phyloP scores from a whole-genome alignment of 2,888 invertebrate genomes.

The Perizoma flavofasciatum region DNA sequence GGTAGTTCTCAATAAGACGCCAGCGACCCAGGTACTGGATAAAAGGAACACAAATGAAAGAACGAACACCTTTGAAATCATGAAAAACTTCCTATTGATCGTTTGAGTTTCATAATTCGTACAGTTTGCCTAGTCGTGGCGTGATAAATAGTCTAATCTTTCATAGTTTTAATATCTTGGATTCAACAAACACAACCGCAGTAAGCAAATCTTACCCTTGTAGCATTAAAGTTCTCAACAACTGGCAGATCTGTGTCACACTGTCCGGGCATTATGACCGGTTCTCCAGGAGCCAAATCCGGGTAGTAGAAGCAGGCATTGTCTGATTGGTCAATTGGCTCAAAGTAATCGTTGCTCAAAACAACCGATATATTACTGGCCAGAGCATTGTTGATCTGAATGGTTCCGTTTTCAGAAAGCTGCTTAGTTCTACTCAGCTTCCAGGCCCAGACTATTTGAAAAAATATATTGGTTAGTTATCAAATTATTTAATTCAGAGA shows the following conservation, averaged over 20 bases:
- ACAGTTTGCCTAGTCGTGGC: no score
- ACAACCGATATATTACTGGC: constrained; percentile 44
- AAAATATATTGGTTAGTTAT: neutral
- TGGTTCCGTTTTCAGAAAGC: constrained; percentile 40
- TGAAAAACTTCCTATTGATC: no score
- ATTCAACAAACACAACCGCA: neutral
- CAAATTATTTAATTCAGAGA: no score
- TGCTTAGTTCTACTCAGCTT: constrained; percentile 59
- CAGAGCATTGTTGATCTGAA: constrained; percentile 49
- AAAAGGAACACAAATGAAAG: neutral
- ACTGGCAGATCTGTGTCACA: constrained; percentile 58
- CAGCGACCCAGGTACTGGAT: constrained; percentile 53
- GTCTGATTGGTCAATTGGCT: constrained; percentile 50
- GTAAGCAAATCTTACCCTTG: constrained; percentile 51
- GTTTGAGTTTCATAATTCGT: no score
- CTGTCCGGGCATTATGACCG: constrained; percentile 60
- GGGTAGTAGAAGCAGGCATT: constrained; percentile 64
- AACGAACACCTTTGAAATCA: no score
- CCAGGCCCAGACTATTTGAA: constrained; percentile 59
- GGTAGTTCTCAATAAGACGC: constrained; percentile 50
- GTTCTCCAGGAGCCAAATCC: constrained; percentile 41
- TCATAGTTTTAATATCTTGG: no score
- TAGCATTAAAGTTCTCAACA: constrained; percentile 55
- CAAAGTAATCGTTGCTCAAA: constrained; percentile 53
- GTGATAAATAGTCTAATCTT: no score